Evolutionary conservation across 2,113 vertebrate species (phyloP).

Genomic region (Bufo gargarizans): DNA sequence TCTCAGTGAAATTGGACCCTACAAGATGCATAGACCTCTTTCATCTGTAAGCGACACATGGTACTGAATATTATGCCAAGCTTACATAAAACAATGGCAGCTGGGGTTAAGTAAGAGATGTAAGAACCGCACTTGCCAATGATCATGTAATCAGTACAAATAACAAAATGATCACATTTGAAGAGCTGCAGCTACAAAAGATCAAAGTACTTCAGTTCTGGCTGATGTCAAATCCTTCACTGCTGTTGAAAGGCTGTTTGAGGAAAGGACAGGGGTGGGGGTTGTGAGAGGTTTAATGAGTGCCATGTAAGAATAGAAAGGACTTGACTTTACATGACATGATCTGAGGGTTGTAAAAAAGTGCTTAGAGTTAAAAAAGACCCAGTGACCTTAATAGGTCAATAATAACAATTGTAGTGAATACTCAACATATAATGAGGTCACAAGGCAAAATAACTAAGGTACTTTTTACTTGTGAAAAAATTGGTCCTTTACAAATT

Average conservation of each 20-base stretch:
- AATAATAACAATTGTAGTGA: not conserved
- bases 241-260: constrained; percentile 40
- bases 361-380: constrained; percentile 17
- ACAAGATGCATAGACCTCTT: not conserved
- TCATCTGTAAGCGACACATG: constrained; percentile 22
- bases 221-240: constrained; percentile 52
- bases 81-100: constrained; percentile 32
- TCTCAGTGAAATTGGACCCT: not conserved
- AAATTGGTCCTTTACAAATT: too few relatives aligned
- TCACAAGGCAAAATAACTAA: too few relatives aligned
- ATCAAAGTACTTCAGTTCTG: constrained; percentile 53
- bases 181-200: constrained; percentile 21
- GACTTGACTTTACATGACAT: constrained; percentile 44
- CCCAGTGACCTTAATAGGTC: constrained; percentile 24
- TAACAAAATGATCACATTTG: constrained; percentile 28
- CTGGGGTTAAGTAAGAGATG: not conserved
- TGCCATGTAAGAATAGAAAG: constrained; percentile 48
- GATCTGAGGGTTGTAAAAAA: constrained; percentile 42
- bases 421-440: too few relatives aligned
- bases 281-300: constrained; percentile 31
- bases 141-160: constrained; percentile 42
- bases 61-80: not conserved
- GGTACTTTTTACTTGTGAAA: too few relatives aligned
- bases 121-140: not conserved
- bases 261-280: not conserved